Evolutionary conservation across 2,888 invertebrate genomes (phyloP), one percentile per base, ranked within the genome.

Genomic region (Isoperla grammatica): DNA sequence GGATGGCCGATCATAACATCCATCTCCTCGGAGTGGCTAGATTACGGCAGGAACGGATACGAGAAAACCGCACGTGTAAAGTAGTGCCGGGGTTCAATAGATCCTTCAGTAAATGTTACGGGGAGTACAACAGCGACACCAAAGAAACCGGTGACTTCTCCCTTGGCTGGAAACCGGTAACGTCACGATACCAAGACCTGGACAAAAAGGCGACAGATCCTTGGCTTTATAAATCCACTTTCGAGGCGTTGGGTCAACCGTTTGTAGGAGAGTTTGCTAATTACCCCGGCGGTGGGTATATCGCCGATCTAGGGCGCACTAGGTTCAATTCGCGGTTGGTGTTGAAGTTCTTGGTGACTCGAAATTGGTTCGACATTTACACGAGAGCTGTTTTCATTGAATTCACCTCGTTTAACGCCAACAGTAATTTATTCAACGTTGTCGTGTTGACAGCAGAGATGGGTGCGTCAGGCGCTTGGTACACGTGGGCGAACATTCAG

Each of bases 271-370:
- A 59, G 19, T 49, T 61, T 20, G 56, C 58, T 6, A 12, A 13
- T 11, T 64, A 64, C 37, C 50, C 59, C 12, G 63, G 59, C 8
- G 48, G 54, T n/a, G 64, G 64, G 1, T 64, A 62, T 40, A 37
- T 45, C 11, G 49, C 58, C 6, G 55, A 60, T n/a, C 57, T 64
- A 12, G 64, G 64, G 3, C 53, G 62, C 15, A 61, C 49, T 2
- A 43, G 39, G 5, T 37, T 59, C 12, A 60, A 62, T 22, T 64
- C 64, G 1, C 42, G 45, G 20, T 15, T 57, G 5, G 45, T 62
- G 1, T 17, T 63, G 37, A 15, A 61, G 17, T 64, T 59, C 50
- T 12, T 63, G 5, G 13, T 37, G 15, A 37, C 55, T 17, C 13
- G 50, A 43, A 49, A 53, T 13, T 63, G 63, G 63, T 29, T 63